These are phyloP conservation scores for Tipula lateralis DNA, from an alignment of 2,888 invertebrate genomes.

Conservation along the genomic window DNA sequence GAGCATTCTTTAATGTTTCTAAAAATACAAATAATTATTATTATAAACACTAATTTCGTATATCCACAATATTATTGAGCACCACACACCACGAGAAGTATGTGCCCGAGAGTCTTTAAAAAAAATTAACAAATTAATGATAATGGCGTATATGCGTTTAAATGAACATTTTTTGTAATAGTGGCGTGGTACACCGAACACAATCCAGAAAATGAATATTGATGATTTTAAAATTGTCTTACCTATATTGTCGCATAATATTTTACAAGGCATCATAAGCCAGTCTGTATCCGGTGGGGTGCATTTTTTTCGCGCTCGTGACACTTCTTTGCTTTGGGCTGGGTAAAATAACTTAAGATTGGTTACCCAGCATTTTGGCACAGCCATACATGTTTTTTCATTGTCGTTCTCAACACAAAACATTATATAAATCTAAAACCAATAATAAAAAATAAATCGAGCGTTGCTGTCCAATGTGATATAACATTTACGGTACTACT, in stretches of 20 bases:
- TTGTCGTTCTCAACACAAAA: not conserved
- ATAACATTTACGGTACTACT: too few species aligned
- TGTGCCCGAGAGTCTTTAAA: not conserved
- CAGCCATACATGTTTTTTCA: not conserved
- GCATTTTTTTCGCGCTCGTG: slow-evolving; percentile 12
- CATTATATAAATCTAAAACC: not conserved
- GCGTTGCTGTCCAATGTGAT: not conserved
- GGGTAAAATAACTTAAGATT: not conserved
- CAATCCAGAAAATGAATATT: not conserved
- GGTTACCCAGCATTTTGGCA: not conserved
- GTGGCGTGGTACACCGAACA: not conserved
- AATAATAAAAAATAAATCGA: not conserved
- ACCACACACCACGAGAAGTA: not conserved
- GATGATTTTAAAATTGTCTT: not conserved
- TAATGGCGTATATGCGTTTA: not conserved
- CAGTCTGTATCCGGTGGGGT: not conserved
- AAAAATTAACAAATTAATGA: not conserved
- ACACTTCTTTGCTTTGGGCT: not conserved
- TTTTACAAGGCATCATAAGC: not conserved
- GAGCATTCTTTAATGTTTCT: not conserved
- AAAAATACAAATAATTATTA: not conserved
- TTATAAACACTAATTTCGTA: not conserved
- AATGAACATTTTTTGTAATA: not conserved
- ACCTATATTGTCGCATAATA: not conserved
- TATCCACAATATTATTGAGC: not conserved